Evolutionary conservation across 2,797 vertebrate genomes (phyloP), one percentile per base, ranked within the genome.

Genomic region (Phoeniculus purpureus): DNA sequence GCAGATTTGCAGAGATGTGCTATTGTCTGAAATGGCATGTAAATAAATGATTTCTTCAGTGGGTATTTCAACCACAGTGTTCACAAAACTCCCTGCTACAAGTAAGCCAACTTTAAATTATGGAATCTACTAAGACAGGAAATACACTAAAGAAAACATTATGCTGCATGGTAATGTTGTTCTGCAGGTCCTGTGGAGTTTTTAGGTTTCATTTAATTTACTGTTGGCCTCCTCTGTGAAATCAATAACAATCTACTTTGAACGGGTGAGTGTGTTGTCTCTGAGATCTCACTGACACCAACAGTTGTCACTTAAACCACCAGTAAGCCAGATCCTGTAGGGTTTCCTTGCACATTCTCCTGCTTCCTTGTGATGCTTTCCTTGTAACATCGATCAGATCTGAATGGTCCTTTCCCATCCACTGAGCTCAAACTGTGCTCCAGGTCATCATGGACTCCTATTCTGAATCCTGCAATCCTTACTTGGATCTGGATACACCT

Each of bases 381-480:
- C 34, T 75, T 85, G 60, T 60, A 71, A 61, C 23, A 12, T 2
- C 73, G 52, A 14, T 75, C 31, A 51, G 56, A 70, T 78, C 52
- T 60, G 60, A 76, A 22, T 50, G 76, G 94, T 92, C 60, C 32
- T 81, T 94, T 89, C 71, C 50, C 26, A 81, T 87, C 50, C 71
- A 43, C 25, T 78, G 60, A 79, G 25, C 52, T 87, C 52, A 65
- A 12, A n/a, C 67, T 87, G 4, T 51, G 52, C 40, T 71, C 25
- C n/a, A 76, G 77, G 43, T 93, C 67, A 77, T 75, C 62, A 48
- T 3, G 47, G 64, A 21, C 77, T 95, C 4, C 0, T 64, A 9
- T 76, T 86, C n/a, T n/a, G n/a, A n/a, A n/a, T n/a, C n/a, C n/a
- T 58, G 20, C 72, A 83, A 5, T 87, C 51, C 65, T 80, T 74